Evolutionary conservation across 2,888 invertebrate species (phyloP).

Genomic region (Selenia dentaria): DNA sequence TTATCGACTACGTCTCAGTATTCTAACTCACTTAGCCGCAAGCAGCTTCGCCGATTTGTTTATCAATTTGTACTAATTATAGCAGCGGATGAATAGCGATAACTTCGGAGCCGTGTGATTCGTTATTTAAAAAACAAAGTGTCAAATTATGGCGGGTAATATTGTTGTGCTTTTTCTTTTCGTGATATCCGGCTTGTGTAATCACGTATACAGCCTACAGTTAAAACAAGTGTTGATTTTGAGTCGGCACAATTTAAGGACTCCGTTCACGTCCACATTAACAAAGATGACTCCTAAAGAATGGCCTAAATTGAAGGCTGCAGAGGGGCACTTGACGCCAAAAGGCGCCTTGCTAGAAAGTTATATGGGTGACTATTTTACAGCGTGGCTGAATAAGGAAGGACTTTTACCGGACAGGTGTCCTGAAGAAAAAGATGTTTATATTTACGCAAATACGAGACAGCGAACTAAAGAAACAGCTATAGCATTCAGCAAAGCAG

Average conservation of each 20-base stretch:
- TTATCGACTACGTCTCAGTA: background rate
- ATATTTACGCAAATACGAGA: slow-evolving; percentile 60
- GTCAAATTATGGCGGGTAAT: slow-evolving; percentile 18
- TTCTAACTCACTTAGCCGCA: background rate
- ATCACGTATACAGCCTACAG: slow-evolving; percentile 4
- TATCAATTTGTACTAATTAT: background rate
- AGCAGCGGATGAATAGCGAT: background rate
- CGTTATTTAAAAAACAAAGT: background rate
- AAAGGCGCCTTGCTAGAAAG: slow-evolving; percentile 62
- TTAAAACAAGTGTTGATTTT: slow-evolving; percentile 57
- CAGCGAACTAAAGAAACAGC: slow-evolving; percentile 63
- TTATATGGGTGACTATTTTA: slow-evolving; percentile 61
- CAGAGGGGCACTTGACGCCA: slow-evolving; percentile 53
- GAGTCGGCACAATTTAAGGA: slow-evolving; percentile 63
- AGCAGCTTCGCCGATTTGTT: background rate
- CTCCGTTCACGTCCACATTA: slow-evolving; percentile 52
- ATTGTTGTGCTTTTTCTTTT: slow-evolving; percentile 1
- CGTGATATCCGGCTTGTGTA: background rate
- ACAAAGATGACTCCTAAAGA: slow-evolving; percentile 45
- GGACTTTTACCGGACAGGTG: slow-evolving; percentile 49
- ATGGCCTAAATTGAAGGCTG: slow-evolving; percentile 55
- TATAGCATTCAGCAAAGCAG: slow-evolving; percentile 52
- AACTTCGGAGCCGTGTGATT: slow-evolving; percentile 11
- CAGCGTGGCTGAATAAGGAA: slow-evolving; percentile 52
- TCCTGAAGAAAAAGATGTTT: slow-evolving; percentile 44